Base-by-base conservation (phyloP, 2,113 vertebrate species). In the Xiphophorus hellerii region DNA sequence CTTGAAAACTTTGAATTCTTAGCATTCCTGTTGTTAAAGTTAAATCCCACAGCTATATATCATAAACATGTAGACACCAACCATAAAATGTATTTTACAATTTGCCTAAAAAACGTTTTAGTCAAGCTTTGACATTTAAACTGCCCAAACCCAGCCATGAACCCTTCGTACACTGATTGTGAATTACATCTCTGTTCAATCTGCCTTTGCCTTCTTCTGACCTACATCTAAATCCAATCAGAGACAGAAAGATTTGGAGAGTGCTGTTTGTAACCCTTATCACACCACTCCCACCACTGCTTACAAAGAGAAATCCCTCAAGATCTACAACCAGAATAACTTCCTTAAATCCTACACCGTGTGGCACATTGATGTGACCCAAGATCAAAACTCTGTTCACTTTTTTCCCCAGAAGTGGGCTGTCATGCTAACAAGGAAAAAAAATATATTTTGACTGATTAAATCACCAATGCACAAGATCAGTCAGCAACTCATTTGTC, bases 161-260 rank as follows among this genome's bases (percentile, higher is more conserved):
- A 77, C 62, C 48, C 81, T 42, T 54, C 51, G 72, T 20, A 72
- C 11, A 22, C 62, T 71, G 66, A 80, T 20, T 1, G 63, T 65
- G 71, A 77, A 42, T 66, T 73, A 64, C 61, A 73, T 74, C 61
- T 58, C 73, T 62, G 63, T 64, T 71, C 62, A 78, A 83, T 84
- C 77, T 76, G 71, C 69, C 71, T 83, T 73, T 83, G 71, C 77
- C 66, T 83, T 79, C 72, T 78, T 76, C 54, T 90, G 92, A 92
- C 90, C 88, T 89, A 90, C 66, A 90, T 91, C 70, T 76, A 25
- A 27, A 76, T 54, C 81, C 81, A 87, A 87, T 87, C 80, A 85
- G 62, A 76, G 75, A 62, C 4, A 11, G 39, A 71, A 76, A 70
- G 54, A 84, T 84, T 86, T 77, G 66, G 66, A 82, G 51, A 78